Percentiles rank a stretch among this genome's conserved stretches.
Evolutionary conservation across 2,888 invertebrate genomes (phyloP).

Genomic region (Napeogenes sylphis): DNA sequence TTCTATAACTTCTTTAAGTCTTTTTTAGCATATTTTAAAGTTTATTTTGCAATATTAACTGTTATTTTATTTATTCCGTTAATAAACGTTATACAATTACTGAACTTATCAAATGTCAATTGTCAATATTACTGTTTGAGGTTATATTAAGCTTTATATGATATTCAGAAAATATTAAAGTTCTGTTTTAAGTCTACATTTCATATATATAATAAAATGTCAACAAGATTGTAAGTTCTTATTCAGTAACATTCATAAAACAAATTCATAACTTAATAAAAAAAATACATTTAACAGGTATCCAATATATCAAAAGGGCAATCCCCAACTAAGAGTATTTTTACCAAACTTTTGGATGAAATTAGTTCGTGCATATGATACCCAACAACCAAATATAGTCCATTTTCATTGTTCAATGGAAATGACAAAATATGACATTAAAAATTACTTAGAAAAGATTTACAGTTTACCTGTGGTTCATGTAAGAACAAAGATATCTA

Average conservation of each 20-base stretch:
- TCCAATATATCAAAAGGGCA: constrained; percentile 92
- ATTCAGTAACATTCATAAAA: background rate
- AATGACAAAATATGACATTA: constrained; percentile 94
- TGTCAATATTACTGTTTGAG: no score
- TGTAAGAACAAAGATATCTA: constrained; percentile 84
- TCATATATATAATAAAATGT: constrained; percentile 42
- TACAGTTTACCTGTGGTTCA: constrained; percentile 89
- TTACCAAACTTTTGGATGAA: constrained; percentile 99
- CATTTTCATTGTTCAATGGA: constrained; percentile 94
- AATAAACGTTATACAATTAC: no score
- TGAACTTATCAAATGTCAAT: no score
- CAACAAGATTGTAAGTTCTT: constrained; percentile 59
- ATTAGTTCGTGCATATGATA: constrained; percentile 82
- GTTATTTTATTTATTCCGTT: no score
- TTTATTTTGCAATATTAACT: no score
- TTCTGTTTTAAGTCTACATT: no score
- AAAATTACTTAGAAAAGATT: constrained; percentile 96
- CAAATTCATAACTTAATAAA: background rate
- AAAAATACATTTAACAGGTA: constrained; percentile 79
- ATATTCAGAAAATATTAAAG: no score
- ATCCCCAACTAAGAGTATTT: constrained; percentile 95
- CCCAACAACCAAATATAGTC: constrained; percentile 87
- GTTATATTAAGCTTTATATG: no score
- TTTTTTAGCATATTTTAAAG: no score
- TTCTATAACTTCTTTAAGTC: no score